Conservation (phyloP, 2,888 invertebrate genomes). For the Leucoma salicis region DNA sequence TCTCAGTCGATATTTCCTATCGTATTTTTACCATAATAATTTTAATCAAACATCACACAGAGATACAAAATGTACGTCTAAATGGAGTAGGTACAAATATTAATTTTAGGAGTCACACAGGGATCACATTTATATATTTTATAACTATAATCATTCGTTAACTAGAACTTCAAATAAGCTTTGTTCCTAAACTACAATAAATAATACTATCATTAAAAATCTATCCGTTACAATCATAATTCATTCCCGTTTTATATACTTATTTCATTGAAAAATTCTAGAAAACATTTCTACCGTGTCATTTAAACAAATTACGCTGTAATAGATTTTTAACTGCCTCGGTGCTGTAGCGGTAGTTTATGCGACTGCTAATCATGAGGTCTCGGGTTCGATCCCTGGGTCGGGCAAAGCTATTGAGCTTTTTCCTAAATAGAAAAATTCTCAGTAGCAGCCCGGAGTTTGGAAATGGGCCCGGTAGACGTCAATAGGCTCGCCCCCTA, state of each 20-base stretch:
- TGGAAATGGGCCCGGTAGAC: too few relatives aligned
- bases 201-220: conserved; percentile 30
- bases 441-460: too few relatives aligned
- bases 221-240: conserved; percentile 22
- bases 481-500: too few relatives aligned
- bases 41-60: conserved; percentile 19
- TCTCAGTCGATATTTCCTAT: not conserved
- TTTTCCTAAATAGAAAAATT: too few relatives aligned
- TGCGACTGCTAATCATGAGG: too few relatives aligned
- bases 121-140: conserved; percentile 52
- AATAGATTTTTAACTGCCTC: not conserved
- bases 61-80: conserved; percentile 21
- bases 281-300: conserved; percentile 12
- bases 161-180: conserved; percentile 34
- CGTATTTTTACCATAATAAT: conserved; percentile 1
- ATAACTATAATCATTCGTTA: conserved; percentile 26
- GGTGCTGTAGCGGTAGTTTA: too few relatives aligned
- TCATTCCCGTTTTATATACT: conserved; percentile 16
- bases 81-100: conserved; percentile 29
- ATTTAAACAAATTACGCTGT: conserved; percentile 2
- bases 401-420: too few relatives aligned
- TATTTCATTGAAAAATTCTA: conserved; percentile 11
- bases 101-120: conserved; percentile 54
- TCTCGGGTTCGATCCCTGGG: too few relatives aligned
- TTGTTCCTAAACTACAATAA: conserved; percentile 22